Evolutionary conservation across 2,113 vertebrate genomes (phyloP).

Genomic region (Syngnathoides biaculeatus): DNA sequence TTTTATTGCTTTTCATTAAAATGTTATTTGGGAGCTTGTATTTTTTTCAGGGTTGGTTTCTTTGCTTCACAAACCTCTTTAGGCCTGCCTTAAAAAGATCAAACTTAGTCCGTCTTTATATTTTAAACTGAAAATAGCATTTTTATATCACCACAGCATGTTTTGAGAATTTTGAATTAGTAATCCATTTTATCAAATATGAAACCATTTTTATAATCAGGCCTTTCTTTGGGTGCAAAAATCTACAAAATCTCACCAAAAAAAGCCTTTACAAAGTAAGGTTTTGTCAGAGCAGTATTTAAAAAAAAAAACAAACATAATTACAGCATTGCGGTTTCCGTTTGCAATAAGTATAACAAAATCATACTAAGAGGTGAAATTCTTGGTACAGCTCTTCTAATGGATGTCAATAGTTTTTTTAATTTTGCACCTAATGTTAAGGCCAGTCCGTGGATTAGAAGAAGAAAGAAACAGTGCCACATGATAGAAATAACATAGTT

Average conservation of each 20-base stretch:
- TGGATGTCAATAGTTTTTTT: neutral
- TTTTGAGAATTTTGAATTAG: neutral
- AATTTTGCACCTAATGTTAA: no score
- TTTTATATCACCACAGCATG: neutral
- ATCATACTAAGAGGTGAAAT: neutral
- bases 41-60: neutral
- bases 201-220: neutral
- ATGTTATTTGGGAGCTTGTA: neutral
- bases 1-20: conserved; percentile 32
- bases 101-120: neutral
- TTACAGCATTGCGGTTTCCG: neutral
- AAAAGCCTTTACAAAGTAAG: neutral
- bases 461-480: conserved; percentile 4
- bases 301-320: neutral
- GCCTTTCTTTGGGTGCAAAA: neutral
- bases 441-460: neutral
- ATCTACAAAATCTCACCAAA: neutral
- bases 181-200: neutral
- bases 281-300: neutral
- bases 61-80: conserved; percentile 2
- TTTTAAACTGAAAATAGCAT: neutral
- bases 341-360: neutral
- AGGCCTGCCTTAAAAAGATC: neutral
- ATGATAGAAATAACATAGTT: conserved; percentile 54
- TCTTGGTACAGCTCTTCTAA: neutral